phyloP scores from a whole-genome alignment of 2,797 vertebrate species.

The Austrolebias charrua region DNA sequence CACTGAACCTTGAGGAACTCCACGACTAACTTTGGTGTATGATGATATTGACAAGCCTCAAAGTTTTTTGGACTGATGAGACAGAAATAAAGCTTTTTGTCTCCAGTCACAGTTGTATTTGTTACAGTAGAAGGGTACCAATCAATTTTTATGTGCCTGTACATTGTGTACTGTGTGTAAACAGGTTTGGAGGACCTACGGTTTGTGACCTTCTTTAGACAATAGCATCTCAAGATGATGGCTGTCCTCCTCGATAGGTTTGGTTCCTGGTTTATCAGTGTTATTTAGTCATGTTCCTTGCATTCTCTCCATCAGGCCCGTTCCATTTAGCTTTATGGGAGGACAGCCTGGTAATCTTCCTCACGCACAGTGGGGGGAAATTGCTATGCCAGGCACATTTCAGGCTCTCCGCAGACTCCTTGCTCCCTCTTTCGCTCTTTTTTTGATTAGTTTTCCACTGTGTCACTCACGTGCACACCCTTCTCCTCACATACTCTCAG shows the following conservation, averaged over 20 bases:
- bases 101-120: too few relatives aligned
- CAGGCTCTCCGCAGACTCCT: constrained; percentile 52
- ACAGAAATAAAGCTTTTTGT: too few relatives aligned
- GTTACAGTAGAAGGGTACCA: not conserved
- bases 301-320: constrained; percentile 60
- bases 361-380: constrained; percentile 53
- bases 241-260: constrained; percentile 43
- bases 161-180: constrained; percentile 29
- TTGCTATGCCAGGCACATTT: constrained; percentile 72
- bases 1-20: too few relatives aligned
- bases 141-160: not conserved
- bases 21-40: too few relatives aligned
- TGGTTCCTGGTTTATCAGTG: constrained; percentile 51
- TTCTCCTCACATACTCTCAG: constrained; percentile 30
- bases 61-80: too few relatives aligned
- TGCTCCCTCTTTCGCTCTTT: constrained; percentile 60
- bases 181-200: constrained; percentile 7
- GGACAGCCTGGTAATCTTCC: constrained; percentile 66
- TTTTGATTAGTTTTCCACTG: constrained; percentile 68
- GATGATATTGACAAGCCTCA: too few relatives aligned
- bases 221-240: constrained; percentile 35
- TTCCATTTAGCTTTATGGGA: constrained; percentile 72
- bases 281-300: constrained; percentile 67
- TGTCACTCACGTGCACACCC: constrained; percentile 52
- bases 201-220: constrained; percentile 18